A percentile compares a stretch with the other conserved stretches of the same genome.
phyloP scores from a whole-genome alignment of 2,113 vertebrate species.

The Columba janthina region DNA sequence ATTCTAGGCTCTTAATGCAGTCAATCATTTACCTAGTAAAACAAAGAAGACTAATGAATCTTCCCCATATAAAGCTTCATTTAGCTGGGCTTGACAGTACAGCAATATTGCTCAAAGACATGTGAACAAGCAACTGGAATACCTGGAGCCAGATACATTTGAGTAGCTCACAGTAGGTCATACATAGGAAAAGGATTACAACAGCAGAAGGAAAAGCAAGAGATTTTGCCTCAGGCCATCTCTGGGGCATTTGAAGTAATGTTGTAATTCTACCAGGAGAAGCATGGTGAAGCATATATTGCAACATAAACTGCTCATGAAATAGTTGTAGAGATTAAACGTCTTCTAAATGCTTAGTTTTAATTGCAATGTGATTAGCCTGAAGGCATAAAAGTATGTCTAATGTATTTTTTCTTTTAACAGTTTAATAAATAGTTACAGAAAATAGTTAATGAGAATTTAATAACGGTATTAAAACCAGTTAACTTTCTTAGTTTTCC shows the following conservation, averaged over 20 bases:
- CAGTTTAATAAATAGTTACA: slow-evolving; percentile 60
- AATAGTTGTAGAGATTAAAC: slow-evolving; percentile 54
- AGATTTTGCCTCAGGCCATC: slow-evolving; percentile 30
- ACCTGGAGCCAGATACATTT: neutral
- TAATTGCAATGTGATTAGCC: slow-evolving; percentile 55
- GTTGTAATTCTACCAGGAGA: neutral
- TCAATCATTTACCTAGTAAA: slow-evolving; percentile 59
- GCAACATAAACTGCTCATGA: slow-evolving; percentile 51
- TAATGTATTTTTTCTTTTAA: slow-evolving; percentile 39
- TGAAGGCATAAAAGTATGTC: slow-evolving; percentile 49
- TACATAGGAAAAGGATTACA: slow-evolving; percentile 22
- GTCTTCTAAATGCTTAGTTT: slow-evolving; percentile 51
- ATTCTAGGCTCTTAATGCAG: slow-evolving; percentile 1
- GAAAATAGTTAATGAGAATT: slow-evolving; percentile 29
- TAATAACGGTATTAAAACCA: neutral
- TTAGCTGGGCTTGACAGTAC: neutral
- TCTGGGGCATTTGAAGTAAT: neutral
- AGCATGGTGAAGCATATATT: neutral
- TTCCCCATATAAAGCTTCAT: slow-evolving; percentile 4
- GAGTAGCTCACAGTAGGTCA: neutral
- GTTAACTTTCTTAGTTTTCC: neutral
- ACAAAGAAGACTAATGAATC: slow-evolving; percentile 40
- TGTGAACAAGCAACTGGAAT: neutral
- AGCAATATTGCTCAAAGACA: neutral
- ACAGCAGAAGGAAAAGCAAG: neutral